phyloP scores from a whole-genome alignment of 1,140 invertebrate species.

The Chymomyza costata region DNA sequence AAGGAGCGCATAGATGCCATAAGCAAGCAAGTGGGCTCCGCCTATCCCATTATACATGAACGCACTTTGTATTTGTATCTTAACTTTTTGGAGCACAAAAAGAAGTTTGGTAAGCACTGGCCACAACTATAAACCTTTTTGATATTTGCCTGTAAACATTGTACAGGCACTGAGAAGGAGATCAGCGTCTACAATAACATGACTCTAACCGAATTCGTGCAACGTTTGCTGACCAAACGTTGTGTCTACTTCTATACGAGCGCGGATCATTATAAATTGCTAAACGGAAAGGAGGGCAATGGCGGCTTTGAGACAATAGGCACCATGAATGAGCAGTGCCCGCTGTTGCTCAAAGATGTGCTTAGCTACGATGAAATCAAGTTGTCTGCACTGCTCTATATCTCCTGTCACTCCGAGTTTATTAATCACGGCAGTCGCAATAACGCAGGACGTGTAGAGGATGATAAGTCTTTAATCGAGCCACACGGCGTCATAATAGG shows the following conservation, averaged over 20 bases:
- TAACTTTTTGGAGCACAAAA: constrained; percentile 59
- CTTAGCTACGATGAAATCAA: constrained; percentile 70
- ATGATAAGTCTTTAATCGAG: constrained; percentile 50
- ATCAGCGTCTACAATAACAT: constrained; percentile 31
- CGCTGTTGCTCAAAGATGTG: constrained; percentile 36
- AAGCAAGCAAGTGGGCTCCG: constrained; percentile 52
- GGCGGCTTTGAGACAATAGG: constrained; percentile 51
- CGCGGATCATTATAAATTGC: constrained; percentile 20
- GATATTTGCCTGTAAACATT: not conserved
- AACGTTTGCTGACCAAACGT: constrained; percentile 52
- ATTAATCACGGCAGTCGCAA: constrained; percentile 79
- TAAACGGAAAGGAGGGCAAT: constrained; percentile 16
- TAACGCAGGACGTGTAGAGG: constrained; percentile 76
- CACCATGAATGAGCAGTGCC: constrained; percentile 18
- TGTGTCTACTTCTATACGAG: constrained; percentile 40
- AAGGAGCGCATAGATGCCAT: constrained; percentile 17
- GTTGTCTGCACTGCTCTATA: constrained; percentile 78
- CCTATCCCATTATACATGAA: constrained; percentile 67
- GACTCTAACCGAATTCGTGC: constrained; percentile 38
- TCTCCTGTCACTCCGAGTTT: constrained; percentile 80
- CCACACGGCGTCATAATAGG: constrained; percentile 67
- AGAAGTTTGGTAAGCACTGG: constrained; percentile 49
- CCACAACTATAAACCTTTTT: not conserved
- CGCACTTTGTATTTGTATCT: constrained; percentile 40
- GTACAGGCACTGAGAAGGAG: constrained; percentile 28